A percentile compares a stretch with the other conserved stretches of the same genome.
Evolutionary conservation across 2,888 invertebrate species (phyloP).

Genomic region (Myathropa florea): DNA sequence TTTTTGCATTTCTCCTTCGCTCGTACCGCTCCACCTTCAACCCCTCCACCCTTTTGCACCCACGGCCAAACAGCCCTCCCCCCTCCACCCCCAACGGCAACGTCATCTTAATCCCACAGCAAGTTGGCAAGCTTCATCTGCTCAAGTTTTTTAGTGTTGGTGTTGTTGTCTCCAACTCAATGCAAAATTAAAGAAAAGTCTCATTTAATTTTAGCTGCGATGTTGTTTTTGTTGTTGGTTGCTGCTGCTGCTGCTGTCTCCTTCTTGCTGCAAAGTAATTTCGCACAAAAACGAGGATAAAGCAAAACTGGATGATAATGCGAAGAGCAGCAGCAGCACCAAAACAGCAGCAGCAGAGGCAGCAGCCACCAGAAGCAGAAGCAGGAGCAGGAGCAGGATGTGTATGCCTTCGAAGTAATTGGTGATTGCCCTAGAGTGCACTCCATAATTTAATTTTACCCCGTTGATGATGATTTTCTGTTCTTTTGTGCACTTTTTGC

Average conservation of each 20-base stretch:
- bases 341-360: not conserved
- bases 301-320: constrained; percentile 16
- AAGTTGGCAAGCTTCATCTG: not conserved
- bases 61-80: too few relatives aligned
- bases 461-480: constrained; percentile 31
- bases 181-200: constrained; percentile 41
- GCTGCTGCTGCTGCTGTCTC: not conserved
- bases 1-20: not conserved
- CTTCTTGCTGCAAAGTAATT: constrained; percentile 15
- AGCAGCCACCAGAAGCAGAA: not conserved
- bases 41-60: not conserved
- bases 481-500: constrained; percentile 37
- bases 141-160: not conserved
- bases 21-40: not conserved
- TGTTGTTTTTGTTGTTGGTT: not conserved
- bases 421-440: constrained; percentile 53
- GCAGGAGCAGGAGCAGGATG: constrained; percentile 20
- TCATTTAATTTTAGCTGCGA: constrained; percentile 13
- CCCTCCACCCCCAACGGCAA: not conserved
- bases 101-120: not conserved
- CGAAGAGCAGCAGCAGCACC: not conserved
- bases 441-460: constrained; percentile 56
- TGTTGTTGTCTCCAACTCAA: constrained; percentile 1
- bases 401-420: constrained; percentile 39
- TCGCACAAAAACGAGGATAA: not conserved